Evolutionary conservation across 2,797 vertebrate species (phyloP).

Genomic region (Helicolenus hilgendorfi): DNA sequence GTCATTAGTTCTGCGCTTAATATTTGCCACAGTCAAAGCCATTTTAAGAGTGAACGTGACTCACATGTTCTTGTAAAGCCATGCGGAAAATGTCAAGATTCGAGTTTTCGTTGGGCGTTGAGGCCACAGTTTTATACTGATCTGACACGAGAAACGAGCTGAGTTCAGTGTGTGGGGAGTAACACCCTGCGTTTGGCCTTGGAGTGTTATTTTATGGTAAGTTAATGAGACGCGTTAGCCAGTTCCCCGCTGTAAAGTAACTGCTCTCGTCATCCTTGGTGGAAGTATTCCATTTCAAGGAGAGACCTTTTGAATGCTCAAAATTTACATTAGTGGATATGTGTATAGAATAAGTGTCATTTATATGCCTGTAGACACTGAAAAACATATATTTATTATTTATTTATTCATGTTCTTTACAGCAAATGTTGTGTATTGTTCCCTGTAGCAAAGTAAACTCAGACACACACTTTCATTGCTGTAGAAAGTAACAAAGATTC

Average conservation of each 20-base stretch:
- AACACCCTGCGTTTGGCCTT: slow-evolving; percentile 66
- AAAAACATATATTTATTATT: neutral
- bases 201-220: slow-evolving; percentile 71
- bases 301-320: slow-evolving; percentile 8
- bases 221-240: slow-evolving; percentile 60
- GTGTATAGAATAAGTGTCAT: neutral
- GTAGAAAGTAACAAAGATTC: slow-evolving; percentile 30
- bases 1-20: slow-evolving; percentile 67
- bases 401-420: no score
- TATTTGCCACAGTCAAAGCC: slow-evolving; percentile 59
- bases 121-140: slow-evolving; percentile 61
- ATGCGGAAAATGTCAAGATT: slow-evolving; percentile 63
- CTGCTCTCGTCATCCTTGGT: slow-evolving; percentile 32
- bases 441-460: neutral
- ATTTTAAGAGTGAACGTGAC: slow-evolving; percentile 68
- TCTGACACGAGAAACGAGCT: slow-evolving; percentile 58
- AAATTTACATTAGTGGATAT: neutral
- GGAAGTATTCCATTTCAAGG: slow-evolving; percentile 57
- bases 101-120: slow-evolving; percentile 20
- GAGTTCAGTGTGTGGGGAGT: slow-evolving; percentile 63
- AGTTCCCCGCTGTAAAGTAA: slow-evolving; percentile 41
- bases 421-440: neutral
- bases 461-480: neutral
- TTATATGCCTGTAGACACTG: neutral
- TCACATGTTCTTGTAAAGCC: slow-evolving; percentile 66